Base-by-base conservation (phyloP, 2,888 invertebrate species). In the Coleophora flavipennella region DNA sequence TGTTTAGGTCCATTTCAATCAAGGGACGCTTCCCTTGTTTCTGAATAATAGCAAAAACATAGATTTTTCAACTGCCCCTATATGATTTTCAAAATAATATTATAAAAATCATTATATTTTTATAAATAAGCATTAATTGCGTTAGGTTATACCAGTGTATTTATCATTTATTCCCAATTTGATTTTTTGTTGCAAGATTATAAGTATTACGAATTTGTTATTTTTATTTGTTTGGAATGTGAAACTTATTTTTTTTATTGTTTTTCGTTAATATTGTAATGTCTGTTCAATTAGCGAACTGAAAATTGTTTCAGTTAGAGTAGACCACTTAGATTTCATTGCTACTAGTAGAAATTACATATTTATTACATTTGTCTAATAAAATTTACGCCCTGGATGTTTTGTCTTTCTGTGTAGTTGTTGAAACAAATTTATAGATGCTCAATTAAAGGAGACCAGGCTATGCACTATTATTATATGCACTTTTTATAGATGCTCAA, bases 341-440 rank as follows among this genome's bases (percentile, higher is more conserved):
- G 53, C 59, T 67, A 59, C 59, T 60, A 60, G 57, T 69, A 67
- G 57, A 66, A 62, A 56, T 55, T 64, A 57, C 59, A 66, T 70
- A 72, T 70, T 72, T 73, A 73, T 72, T 71, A 60, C 63, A 56
- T 52, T 66, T 57, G 51, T 60, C 48, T 55, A 61, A 60, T 64
- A 58, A 59, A 61, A 47, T 50, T 38, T 53, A 54, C 55, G 51
- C 48, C 45, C 37, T 53, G 50, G 43, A 38, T 46, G 38, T 46
- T 40, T n/a, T 59, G 57, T 57, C 43, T 55, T 65, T 67, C 48
- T 59, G 53, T 63, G 59, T 61, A 64, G 55, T 41, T 40, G 36
- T 20, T 20, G 20, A n/a, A n/a, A n/a, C n/a, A n/a, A n/a, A n/a
- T 20, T 20, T 20, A 6, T 20, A 4, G n/a, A n/a, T n/a, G n/a